Evolutionary conservation across 2,888 invertebrate species (phyloP).

Genomic region (Tenthredo mesomela): DNA sequence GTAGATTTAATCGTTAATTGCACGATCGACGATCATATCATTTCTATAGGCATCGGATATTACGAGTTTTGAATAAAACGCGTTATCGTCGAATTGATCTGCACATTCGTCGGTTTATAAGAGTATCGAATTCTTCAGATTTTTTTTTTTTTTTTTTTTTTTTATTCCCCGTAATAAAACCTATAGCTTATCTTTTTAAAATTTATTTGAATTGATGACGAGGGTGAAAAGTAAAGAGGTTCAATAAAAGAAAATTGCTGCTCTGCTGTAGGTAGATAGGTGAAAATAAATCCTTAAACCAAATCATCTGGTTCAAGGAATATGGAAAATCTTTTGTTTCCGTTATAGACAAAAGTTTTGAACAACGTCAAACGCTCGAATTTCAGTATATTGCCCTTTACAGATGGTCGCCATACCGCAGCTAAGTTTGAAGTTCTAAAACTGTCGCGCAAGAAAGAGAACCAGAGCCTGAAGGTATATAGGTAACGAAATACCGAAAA

Average conservation of each 20-base stretch:
- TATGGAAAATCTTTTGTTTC: not conserved
- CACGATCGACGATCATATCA: slow-evolving; percentile 29
- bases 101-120: slow-evolving; percentile 19
- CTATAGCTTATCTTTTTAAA: not conserved
- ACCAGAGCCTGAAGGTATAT: not conserved
- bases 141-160: not conserved
- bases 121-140: not conserved
- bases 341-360: slow-evolving; percentile 1
- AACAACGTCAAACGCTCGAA: not conserved
- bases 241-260: not conserved
- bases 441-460: slow-evolving; percentile 1
- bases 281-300: slow-evolving; percentile 1
- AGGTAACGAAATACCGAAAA: slow-evolving; percentile 14
- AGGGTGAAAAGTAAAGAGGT: not conserved
- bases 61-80: not conserved
- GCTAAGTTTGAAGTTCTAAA: not conserved
- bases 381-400: slow-evolving; percentile 20
- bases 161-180: not conserved
- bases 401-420: slow-evolving; percentile 39
- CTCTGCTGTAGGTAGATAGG: not conserved
- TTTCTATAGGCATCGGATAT: slow-evolving; percentile 21
- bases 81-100: not conserved
- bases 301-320: slow-evolving; percentile 4
- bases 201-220: not conserved
- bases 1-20: slow-evolving; percentile 42